Conservation (phyloP, 2,797 vertebrate genomes). For the Ptychadena robeensis region DNA sequence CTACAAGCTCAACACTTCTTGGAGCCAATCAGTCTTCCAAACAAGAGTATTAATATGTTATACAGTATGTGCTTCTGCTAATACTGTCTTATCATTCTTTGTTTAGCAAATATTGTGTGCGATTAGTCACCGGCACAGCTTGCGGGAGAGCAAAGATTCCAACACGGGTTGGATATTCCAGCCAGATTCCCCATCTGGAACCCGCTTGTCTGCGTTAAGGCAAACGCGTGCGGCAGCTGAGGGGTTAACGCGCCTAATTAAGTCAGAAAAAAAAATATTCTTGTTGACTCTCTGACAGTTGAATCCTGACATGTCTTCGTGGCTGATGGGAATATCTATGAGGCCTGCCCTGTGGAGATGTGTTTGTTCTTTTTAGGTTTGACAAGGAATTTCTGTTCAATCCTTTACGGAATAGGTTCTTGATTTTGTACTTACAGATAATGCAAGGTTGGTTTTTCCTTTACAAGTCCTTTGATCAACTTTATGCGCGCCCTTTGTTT, state of each 20-base stretch:
- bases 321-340: conserved; percentile 63
- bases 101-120: conserved; percentile 46
- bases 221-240: background rate
- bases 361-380: conserved; percentile 20
- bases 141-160: background rate
- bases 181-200: conserved; percentile 1
- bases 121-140: conserved; percentile 20
- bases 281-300: conserved; percentile 65
- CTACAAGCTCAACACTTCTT: background rate
- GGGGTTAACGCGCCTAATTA: conserved; percentile 39
- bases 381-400: conserved; percentile 13
- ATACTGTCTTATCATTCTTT: conserved; percentile 18
- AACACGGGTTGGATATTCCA: background rate
- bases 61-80: conserved; percentile 27
- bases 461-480: background rate
- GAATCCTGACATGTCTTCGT: conserved; percentile 62
- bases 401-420: background rate
- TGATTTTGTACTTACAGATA: background rate
- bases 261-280: conserved; percentile 53
- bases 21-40: background rate
- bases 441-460: background rate
- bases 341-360: conserved; percentile 60
- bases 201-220: no score
- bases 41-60: conserved; percentile 22
- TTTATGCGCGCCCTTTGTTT: background rate